A percentile compares a stretch with the other conserved stretches of the same genome.
Evolutionary conservation across 2,113 vertebrate genomes (phyloP).

Genomic region (Pseudorectes ferrugineus): DNA sequence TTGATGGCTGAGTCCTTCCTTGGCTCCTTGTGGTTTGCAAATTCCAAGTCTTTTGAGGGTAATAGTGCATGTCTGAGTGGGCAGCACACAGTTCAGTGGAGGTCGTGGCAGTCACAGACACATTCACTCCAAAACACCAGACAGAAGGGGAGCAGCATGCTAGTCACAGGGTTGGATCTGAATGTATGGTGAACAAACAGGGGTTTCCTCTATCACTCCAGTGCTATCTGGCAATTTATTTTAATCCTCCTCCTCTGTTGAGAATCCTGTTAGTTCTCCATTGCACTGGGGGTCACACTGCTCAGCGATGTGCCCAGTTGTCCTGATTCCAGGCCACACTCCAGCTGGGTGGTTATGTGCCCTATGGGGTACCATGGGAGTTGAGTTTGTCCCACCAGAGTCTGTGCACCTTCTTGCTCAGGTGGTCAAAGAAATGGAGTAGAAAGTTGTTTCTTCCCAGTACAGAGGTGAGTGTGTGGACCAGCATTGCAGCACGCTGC

Average conservation of each 20-base stretch:
- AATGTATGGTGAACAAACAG: neutral
- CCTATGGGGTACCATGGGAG: rapidly evolving
- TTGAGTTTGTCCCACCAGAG: neutral
- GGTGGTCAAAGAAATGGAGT: neutral
- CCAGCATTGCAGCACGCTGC: neutral
- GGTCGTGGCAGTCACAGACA: neutral
- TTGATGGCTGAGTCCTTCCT: neutral
- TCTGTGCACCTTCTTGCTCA: neutral
- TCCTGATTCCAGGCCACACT: neutral
- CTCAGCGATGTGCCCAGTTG: rapidly evolving
- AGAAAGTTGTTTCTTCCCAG: neutral
- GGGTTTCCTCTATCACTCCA: neutral
- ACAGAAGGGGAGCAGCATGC: rapidly evolving
- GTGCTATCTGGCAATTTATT: neutral
- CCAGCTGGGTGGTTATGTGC: neutral
- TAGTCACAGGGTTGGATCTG: neutral
- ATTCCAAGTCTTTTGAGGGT: neutral
- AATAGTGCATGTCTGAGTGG: neutral
- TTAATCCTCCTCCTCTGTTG: neutral
- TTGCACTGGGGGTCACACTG: neutral
- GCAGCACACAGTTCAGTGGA: neutral
- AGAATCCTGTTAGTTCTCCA: neutral
- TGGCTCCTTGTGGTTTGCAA: neutral
- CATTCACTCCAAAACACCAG: neutral
- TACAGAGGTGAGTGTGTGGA: rapidly evolving